Conservation (phyloP, 2,888 invertebrate genomes). For the Idaea biselata region DNA sequence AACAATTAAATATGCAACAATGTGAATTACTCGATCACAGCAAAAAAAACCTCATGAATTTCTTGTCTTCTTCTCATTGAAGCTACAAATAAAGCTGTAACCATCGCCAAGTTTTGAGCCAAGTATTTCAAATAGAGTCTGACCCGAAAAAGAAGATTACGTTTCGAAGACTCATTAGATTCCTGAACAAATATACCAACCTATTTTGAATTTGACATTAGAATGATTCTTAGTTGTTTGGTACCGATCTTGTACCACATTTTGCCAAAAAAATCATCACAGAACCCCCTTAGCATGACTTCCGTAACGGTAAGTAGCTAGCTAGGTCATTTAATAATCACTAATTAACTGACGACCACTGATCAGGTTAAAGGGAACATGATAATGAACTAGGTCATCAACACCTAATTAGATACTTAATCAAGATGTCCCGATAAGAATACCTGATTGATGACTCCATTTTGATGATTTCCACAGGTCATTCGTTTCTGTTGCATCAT, state of each 20-base stretch:
- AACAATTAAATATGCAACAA: no score
- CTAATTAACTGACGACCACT: not conserved
- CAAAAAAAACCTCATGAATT: no score
- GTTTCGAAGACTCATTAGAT: no score
- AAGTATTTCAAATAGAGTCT: no score
- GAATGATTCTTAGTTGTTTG: no score
- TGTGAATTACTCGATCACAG: no score
- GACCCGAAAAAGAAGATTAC: no score
- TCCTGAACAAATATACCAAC: no score
- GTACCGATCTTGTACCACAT: not conserved
- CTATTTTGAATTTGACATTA: no score
- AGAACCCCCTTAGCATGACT: not conserved
- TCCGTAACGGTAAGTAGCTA: not conserved
- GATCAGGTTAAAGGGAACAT: not conserved
- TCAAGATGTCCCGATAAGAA: not conserved
- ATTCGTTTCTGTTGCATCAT: not conserved
- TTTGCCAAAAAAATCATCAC: not conserved
- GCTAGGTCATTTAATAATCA: not conserved
- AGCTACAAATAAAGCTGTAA: no score
- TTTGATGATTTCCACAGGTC: not conserved
- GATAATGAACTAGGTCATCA: not conserved
- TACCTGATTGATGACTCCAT: not conserved
- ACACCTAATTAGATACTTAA: not conserved
- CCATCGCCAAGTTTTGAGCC: no score
- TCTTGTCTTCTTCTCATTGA: no score